A percentile compares a stretch with the other conserved stretches of the same genome.
Conservation (phyloP, 2,113 vertebrate genomes). For the Steatornis caripensis region DNA sequence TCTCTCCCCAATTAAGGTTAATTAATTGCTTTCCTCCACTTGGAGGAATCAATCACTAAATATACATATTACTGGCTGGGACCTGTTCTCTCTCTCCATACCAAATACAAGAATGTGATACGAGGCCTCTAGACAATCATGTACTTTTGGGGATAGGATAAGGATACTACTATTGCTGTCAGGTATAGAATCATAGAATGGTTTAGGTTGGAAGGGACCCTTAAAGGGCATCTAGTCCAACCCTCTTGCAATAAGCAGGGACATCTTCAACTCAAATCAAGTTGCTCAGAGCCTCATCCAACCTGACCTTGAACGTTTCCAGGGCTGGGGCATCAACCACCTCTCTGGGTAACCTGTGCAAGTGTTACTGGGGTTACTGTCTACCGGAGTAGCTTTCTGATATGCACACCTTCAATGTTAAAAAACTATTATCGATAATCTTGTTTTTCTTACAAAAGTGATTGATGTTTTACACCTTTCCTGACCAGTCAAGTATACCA, state of each 20-base stretch:
- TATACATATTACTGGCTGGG: neutral
- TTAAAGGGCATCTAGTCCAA: neutral
- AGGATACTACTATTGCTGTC: neutral
- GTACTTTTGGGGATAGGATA: neutral
- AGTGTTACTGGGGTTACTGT: neutral
- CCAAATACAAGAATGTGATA: rapidly evolving
- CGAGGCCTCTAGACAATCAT: neutral
- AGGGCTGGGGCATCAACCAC: too few relatives aligned
- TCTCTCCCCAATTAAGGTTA: neutral
- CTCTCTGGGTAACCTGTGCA: neutral
- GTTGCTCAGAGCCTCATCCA: neutral
- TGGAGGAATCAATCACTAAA: neutral
- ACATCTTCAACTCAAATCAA: neutral
- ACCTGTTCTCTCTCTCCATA: neutral
- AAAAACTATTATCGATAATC: neutral
- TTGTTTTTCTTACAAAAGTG: neutral
- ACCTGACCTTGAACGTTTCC: too few relatives aligned
- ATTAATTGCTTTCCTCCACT: neutral
- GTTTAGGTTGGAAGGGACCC: neutral
- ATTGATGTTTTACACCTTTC: neutral
- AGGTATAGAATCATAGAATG: neutral
- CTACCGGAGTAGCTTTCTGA: neutral
- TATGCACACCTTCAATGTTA: neutral
- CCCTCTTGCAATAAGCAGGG: neutral
- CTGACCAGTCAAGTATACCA: neutral